Conservation (phyloP, 1,140 invertebrate species). For the Holcopasites calliopsidis region DNA sequence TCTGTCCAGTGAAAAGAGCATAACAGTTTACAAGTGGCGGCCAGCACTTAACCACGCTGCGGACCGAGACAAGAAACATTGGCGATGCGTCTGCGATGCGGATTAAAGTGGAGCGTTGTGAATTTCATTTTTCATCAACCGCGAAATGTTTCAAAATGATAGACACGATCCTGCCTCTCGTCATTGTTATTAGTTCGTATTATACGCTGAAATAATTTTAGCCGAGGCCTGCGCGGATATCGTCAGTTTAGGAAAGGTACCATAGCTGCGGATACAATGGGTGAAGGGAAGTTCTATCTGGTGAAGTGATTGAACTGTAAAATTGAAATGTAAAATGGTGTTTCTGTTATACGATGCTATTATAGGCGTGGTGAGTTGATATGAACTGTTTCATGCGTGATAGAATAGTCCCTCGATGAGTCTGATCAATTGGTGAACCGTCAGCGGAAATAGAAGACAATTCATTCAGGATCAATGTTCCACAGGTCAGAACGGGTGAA, state of each 20-base stretch:
- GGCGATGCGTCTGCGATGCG: constrained; percentile 2
- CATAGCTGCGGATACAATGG: too few relatives aligned
- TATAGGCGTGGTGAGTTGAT: too few relatives aligned
- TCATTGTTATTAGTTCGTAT: not conserved
- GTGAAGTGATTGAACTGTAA: too few relatives aligned
- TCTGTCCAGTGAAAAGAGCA: constrained; percentile 48
- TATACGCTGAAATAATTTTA: too few relatives aligned
- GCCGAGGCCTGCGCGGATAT: too few relatives aligned
- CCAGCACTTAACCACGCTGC: constrained; percentile 47
- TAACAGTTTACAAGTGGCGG: constrained; percentile 57
- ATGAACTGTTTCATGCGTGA: too few relatives aligned
- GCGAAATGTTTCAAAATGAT: too few relatives aligned
- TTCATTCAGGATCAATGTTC: constrained; percentile 15
- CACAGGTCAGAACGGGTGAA: constrained; percentile 38
- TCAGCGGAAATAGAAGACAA: not conserved
- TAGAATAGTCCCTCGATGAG: not conserved
- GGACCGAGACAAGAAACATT: constrained; percentile 23
- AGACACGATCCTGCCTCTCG: not conserved
- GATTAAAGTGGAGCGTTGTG: constrained; percentile 16
- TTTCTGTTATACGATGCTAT: too few relatives aligned
- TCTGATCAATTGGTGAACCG: not conserved
- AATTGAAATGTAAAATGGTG: too few relatives aligned
- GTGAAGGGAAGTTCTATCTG: too few relatives aligned
- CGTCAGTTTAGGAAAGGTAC: too few relatives aligned
- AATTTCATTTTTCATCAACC: not conserved